Conservation (phyloP, 2,888 invertebrate species). For the Leptothorax acervorum region DNA sequence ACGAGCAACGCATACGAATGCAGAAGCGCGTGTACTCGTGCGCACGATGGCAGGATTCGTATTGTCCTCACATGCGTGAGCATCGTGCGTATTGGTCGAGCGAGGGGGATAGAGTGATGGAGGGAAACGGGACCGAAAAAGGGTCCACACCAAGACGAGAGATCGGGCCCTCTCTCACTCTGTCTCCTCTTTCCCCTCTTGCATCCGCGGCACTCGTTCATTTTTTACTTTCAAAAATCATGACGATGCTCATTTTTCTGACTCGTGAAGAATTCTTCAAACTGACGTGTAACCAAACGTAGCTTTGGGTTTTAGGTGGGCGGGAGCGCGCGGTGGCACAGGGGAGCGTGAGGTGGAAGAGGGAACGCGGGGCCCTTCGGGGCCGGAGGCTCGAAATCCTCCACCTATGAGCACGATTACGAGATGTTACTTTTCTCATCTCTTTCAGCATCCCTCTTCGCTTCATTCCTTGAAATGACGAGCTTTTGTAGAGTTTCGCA, state of each 20-base stretch:
- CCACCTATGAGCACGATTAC: slow-evolving; percentile 75
- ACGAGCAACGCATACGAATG: slow-evolving; percentile 49
- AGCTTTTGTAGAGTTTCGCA: slow-evolving; percentile 62
- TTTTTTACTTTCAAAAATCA: slow-evolving; percentile 86
- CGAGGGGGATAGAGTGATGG: slow-evolving; percentile 45
- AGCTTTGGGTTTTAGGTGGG: slow-evolving; percentile 74
- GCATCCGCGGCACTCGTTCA: slow-evolving; percentile 74
- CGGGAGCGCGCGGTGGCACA: slow-evolving; percentile 58
- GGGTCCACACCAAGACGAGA: slow-evolving; percentile 30
- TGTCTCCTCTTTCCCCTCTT: slow-evolving; percentile 51
- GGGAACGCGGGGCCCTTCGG: slow-evolving; percentile 49
- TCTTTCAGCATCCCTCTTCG: slow-evolving; percentile 54
- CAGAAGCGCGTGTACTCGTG: slow-evolving; percentile 20
- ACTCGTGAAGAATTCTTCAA: slow-evolving; percentile 85
- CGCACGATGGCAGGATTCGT: not conserved
- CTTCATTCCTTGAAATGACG: slow-evolving; percentile 55
- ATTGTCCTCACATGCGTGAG: slow-evolving; percentile 47
- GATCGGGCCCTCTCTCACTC: slow-evolving; percentile 59
- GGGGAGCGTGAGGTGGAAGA: slow-evolving; percentile 35
- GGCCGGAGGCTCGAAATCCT: slow-evolving; percentile 75
- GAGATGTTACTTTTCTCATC: slow-evolving; percentile 66
- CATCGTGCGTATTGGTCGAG: slow-evolving; percentile 39
- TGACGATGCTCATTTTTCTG: slow-evolving; percentile 86
- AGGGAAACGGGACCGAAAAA: slow-evolving; percentile 52
- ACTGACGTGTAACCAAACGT: slow-evolving; percentile 84